These are phyloP conservation scores for Psittacula cyanocephala DNA, from an alignment of 2,113 vertebrate genomes.

Conservation along the genomic window DNA sequence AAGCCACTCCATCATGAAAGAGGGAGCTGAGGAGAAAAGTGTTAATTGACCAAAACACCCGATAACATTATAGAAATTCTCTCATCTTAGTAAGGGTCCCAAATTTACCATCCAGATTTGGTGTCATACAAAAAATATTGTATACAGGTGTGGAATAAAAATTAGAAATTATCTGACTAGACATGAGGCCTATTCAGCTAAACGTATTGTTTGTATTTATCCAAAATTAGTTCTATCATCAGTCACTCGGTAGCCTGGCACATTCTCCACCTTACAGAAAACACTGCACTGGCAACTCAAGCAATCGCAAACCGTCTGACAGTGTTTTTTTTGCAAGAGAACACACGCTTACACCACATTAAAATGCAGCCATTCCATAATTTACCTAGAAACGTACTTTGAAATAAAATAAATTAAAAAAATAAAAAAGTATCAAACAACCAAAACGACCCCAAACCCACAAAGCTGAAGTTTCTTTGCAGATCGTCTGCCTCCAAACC, in stretches of 20 bases:
- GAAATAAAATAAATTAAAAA: neutral
- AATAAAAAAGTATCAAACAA: too few species aligned
- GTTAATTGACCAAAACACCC: rapidly evolving
- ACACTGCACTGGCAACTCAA: rapidly evolving
- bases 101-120: rapidly evolving
- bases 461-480: neutral
- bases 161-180: rapidly evolving
- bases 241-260: neutral
- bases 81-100: rapidly evolving
- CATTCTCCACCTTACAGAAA: neutral
- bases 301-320: neutral
- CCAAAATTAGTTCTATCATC: neutral
- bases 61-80: rapidly evolving
- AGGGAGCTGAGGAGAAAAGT: neutral
- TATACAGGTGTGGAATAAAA: rapidly evolving
- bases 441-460: neutral
- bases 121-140: rapidly evolving
- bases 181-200: rapidly evolving
- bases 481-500: neutral
- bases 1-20: rapidly evolving
- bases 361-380: neutral
- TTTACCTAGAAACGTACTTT: neutral
- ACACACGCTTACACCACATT: neutral
- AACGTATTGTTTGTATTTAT: rapidly evolving
- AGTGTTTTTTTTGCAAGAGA: neutral